Base-by-base conservation (phyloP, 1,140 invertebrate genomes). In the Pachyrhynchus sulphureomaculatus region DNA sequence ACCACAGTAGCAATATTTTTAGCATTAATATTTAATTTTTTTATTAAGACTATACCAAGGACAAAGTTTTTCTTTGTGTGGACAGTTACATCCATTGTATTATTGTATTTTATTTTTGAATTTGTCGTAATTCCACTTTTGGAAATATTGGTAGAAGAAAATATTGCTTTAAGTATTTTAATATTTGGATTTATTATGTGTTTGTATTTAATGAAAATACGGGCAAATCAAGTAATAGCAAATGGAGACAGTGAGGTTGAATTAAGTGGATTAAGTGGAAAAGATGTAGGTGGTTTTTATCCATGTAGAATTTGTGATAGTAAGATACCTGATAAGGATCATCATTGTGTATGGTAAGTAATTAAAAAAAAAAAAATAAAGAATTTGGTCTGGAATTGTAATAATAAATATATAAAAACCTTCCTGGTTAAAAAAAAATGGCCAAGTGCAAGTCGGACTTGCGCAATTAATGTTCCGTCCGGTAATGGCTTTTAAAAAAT, bases 31-130 rank as follows among this genome's bases (percentile, higher is more conserved):
- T 86, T 82, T 42, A 75, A 79, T 34, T 80, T 82, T 69, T 83
- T 83, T 71, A 77, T 83, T 72, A 79, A 73, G 77, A 74, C 68
- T 54, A 69, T 64, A 39, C 68, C 68, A 20, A 63, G 64, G 52
- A 73, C 86, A 13, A 83, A 84, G 64, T 88, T 89, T 72, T 89
- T 88, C 72, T 76, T 84, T 58, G 79, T 83, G 34, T 89, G 88
- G 87, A 82, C 83, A 5, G 74, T 86, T 12, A 82, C 82, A 17
- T 88, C 87, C 20, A 77, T 83, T 20, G 58, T 84, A 13, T 79
- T 82, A 62, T 71, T 89, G 66, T 83, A 87, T 70, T 66, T 84
- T 8, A 78, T 88, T n/a, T 88, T 87, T 76, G 84, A 88, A 72
- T 67, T 83, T 18, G 77, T 76, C 57, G 82, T 88, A 13, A 80